These are phyloP conservation scores for Eumerus sabulonum DNA, from an alignment of 2,888 invertebrate genomes.

Conservation along the genomic window DNA sequence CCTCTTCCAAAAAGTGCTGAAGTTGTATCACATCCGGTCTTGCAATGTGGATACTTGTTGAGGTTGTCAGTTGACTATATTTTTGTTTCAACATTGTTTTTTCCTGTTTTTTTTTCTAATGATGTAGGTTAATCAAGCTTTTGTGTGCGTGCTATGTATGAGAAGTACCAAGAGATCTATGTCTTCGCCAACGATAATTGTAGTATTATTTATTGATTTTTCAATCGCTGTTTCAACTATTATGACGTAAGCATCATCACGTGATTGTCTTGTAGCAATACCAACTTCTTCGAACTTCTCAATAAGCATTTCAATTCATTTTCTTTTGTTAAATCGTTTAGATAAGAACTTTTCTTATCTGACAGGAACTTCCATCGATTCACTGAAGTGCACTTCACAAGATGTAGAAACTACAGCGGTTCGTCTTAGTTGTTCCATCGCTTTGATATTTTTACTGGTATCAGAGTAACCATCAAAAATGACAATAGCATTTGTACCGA, in stretches of 20 bases:
- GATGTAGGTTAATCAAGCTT: constrained; percentile 3
- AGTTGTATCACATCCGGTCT: constrained; percentile 7
- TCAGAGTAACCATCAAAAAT: constrained; percentile 13
- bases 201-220: background rate
- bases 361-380: constrained; percentile 11
- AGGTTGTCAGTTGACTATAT: constrained; percentile 29
- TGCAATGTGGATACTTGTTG: constrained; percentile 8
- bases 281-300: no score
- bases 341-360: constrained; percentile 8
- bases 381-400: constrained; percentile 9
- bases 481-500: background rate
- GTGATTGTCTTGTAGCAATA: constrained; percentile 20
- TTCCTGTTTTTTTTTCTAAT: constrained; percentile 16
- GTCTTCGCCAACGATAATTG: constrained; percentile 3
- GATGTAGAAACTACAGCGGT: constrained; percentile 13
- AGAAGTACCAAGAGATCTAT: constrained; percentile 25
- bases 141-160: constrained; percentile 3
- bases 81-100: constrained; percentile 32
- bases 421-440: constrained; percentile 16
- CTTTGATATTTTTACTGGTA: constrained; percentile 5
- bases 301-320: background rate
- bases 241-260: constrained; percentile 26
- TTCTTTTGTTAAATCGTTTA: background rate
- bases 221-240: constrained; percentile 14
- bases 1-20: background rate